A percentile compares a stretch with the other conserved stretches of the same genome.
Conservation (phyloP, 2,113 vertebrate genomes). For the Tupaia chinensis region DNA sequence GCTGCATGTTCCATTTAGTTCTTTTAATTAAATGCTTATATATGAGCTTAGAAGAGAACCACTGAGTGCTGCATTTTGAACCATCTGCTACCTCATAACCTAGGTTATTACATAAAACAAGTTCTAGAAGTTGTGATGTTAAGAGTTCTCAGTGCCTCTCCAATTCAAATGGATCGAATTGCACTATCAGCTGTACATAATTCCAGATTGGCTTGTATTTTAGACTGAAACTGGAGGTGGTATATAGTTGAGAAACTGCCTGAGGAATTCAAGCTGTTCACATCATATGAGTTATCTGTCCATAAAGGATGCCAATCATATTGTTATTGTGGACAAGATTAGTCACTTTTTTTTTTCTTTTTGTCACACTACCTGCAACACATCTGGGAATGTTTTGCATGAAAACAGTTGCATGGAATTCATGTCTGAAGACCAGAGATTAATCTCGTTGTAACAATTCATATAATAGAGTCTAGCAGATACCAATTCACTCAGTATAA, state of each 20-base stretch:
- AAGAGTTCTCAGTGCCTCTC: background rate
- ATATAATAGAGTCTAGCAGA: background rate
- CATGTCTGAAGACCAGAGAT: background rate
- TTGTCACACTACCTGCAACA: background rate
- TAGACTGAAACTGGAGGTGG: constrained; percentile 61
- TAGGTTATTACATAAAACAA: constrained; percentile 28
- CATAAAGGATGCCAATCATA: constrained; percentile 44
- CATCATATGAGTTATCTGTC: constrained; percentile 2
- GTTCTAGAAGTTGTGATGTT: background rate
- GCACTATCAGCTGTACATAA: constrained; percentile 28
- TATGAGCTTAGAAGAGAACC: background rate
- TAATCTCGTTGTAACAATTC: constrained; percentile 33
- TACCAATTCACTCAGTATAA: background rate
- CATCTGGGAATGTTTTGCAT: constrained; percentile 54
- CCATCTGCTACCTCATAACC: background rate
- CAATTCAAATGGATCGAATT: constrained; percentile 11
- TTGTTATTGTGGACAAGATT: constrained; percentile 46
- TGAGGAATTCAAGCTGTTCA: constrained; percentile 67
- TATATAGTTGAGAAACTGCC: constrained; percentile 51
- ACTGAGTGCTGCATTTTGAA: background rate
- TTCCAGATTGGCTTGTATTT: constrained; percentile 59
- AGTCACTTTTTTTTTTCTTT: background rate
- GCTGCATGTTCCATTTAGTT: constrained; percentile 16
- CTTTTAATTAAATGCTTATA: constrained; percentile 55
- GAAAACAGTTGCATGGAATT: background rate